A percentile compares a stretch with the other conserved stretches of the same genome.
Evolutionary conservation across 2,113 vertebrate species (phyloP).

Genomic region (Cariama cristata): DNA sequence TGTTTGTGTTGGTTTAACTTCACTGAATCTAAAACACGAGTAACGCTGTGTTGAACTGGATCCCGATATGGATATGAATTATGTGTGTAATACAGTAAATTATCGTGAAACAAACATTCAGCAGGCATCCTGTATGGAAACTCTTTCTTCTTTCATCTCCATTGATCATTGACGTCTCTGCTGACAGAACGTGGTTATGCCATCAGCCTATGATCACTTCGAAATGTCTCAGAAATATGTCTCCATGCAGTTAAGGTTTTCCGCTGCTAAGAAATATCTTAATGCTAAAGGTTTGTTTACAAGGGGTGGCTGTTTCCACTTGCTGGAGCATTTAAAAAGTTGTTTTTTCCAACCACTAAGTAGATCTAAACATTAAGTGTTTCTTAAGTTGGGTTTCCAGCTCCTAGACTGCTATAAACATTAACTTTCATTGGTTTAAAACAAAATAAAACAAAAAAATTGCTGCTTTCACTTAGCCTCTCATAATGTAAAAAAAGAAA

Average conservation of each 20-base stretch:
- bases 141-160: constrained; percentile 66
- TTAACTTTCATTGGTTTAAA: constrained; percentile 71
- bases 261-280: constrained; percentile 74
- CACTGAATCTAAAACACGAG: constrained; percentile 27
- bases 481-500: not conserved
- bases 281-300: constrained; percentile 81
- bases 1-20: constrained; percentile 65
- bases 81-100: constrained; percentile 46
- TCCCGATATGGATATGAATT: not conserved
- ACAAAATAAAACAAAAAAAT: constrained; percentile 16
- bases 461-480: constrained; percentile 15
- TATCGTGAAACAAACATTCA: constrained; percentile 27
- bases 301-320: constrained; percentile 82
- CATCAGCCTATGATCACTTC: constrained; percentile 57
- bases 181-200: constrained; percentile 71
- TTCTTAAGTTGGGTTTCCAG: constrained; percentile 78
- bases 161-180: constrained; percentile 64
- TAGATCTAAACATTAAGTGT: constrained; percentile 82
- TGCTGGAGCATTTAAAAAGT: constrained; percentile 74
- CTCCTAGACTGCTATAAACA: constrained; percentile 75
- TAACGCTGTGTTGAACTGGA: not conserved
- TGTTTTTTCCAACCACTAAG: constrained; percentile 85
- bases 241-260: constrained; percentile 78
- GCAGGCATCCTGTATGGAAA: constrained; percentile 74
- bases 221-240: constrained; percentile 69